Evolutionary conservation across 1,140 invertebrate genomes (phyloP).

Genomic region (Cryptotermes secundus): DNA sequence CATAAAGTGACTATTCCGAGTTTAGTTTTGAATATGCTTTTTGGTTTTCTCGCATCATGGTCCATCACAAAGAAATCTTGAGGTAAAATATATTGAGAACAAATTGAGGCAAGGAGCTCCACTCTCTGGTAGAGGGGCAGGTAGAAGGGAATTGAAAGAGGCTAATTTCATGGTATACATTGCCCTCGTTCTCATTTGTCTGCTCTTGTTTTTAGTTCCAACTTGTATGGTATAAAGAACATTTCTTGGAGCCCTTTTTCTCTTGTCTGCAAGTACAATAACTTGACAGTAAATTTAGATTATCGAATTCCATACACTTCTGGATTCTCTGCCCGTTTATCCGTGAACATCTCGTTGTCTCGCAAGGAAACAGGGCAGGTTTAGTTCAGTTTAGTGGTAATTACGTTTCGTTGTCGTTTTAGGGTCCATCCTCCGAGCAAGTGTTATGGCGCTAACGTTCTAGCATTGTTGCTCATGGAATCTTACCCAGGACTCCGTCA

Average conservation of each 20-base stretch:
- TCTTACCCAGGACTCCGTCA: too few relatives aligned
- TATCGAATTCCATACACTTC: too few relatives aligned
- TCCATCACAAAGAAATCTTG: slow-evolving; percentile 16
- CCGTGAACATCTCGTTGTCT: too few relatives aligned
- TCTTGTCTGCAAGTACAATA: too few relatives aligned
- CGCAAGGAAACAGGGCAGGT: too few relatives aligned
- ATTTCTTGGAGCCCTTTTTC: not conserved
- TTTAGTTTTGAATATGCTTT: not conserved
- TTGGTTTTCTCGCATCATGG: not conserved
- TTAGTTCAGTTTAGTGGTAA: too few relatives aligned
- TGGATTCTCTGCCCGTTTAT: too few relatives aligned
- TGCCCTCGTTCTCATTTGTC: not conserved
- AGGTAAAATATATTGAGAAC: not conserved
- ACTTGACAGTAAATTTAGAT: too few relatives aligned
- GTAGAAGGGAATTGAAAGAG: not conserved
- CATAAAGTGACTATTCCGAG: not conserved
- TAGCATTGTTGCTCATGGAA: too few relatives aligned
- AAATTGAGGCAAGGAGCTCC: not conserved
- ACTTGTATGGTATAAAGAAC: not conserved
- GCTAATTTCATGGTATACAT: slow-evolving; percentile 6
- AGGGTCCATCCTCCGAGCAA: too few relatives aligned
- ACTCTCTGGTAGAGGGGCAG: not conserved
- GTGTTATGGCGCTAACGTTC: too few relatives aligned
- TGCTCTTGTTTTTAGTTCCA: not conserved
- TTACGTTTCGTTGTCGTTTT: too few relatives aligned